Conservation (phyloP, 1,140 invertebrate species). For the Pantala flavescens region DNA sequence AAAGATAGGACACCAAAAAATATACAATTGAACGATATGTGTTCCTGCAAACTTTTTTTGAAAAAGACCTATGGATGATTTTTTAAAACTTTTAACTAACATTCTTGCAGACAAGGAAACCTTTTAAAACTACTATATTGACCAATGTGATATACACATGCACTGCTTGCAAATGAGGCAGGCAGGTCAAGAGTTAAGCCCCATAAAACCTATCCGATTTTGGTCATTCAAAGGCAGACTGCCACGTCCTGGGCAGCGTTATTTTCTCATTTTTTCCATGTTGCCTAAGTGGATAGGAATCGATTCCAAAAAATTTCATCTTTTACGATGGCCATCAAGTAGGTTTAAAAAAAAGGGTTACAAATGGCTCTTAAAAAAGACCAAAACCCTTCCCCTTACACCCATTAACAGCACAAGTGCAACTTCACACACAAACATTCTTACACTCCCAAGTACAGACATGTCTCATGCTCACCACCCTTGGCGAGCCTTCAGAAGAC, state of each 20-base stretch:
- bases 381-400: not conserved
- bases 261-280: not conserved
- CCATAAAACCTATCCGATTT: not conserved
- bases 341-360: constrained; percentile 3
- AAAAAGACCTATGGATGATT: constrained; percentile 10
- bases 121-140: constrained; percentile 6
- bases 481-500: not conserved
- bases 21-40: constrained; percentile 10
- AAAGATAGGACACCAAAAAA: constrained; percentile 10
- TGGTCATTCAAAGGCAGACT: not conserved
- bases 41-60: constrained; percentile 4
- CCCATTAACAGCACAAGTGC: constrained; percentile 1
- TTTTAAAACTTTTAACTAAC: constrained; percentile 3
- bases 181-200: constrained; percentile 3
- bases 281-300: not conserved
- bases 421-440: not conserved
- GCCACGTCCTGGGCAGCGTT: not conserved
- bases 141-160: not conserved
- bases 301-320: not conserved
- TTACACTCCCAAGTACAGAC: not conserved
- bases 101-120: constrained; percentile 9
- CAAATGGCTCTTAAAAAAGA: not conserved
- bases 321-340: not conserved
- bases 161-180: not conserved
- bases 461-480: not conserved